phyloP scores from a whole-genome alignment of 2,113 vertebrate genomes.

The Paedocypris sp. region DNA sequence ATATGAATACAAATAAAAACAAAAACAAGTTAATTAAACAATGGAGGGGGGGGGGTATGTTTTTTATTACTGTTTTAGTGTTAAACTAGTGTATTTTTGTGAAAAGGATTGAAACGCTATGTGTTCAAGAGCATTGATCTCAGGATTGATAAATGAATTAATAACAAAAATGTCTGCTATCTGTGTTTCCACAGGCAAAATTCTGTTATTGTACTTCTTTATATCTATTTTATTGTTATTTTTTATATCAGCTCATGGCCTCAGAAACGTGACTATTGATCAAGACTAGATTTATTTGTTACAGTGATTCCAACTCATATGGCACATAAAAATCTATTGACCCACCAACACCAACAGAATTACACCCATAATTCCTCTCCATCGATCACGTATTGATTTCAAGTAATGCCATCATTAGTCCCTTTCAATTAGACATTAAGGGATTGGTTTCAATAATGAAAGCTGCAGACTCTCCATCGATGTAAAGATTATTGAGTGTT shows the following conservation, averaged over 20 bases:
- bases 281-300: neutral
- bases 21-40: too few species aligned
- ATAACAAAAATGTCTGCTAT: too few species aligned
- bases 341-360: conserved; percentile 3
- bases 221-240: too few species aligned
- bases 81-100: too few species aligned
- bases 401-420: conserved; percentile 24
- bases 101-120: too few species aligned
- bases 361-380: conserved; percentile 10
- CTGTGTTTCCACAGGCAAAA: too few species aligned
- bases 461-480: conserved; percentile 13
- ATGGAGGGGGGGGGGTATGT: too few species aligned
- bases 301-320: neutral
- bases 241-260: neutral
- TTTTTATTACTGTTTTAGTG: too few species aligned
- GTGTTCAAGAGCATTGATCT: too few species aligned
- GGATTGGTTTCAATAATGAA: conserved; percentile 23
- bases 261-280: neutral
- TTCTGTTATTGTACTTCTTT: too few species aligned
- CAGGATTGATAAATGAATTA: too few species aligned
- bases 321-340: neutral
- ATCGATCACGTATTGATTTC: conserved; percentile 19
- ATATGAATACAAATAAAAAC: too few species aligned
- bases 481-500: conserved; percentile 15
- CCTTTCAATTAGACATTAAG: conserved; percentile 12